These are phyloP conservation scores for Psophia crepitans DNA, from an alignment of 2,113 vertebrate species.

Conservation along the genomic window DNA sequence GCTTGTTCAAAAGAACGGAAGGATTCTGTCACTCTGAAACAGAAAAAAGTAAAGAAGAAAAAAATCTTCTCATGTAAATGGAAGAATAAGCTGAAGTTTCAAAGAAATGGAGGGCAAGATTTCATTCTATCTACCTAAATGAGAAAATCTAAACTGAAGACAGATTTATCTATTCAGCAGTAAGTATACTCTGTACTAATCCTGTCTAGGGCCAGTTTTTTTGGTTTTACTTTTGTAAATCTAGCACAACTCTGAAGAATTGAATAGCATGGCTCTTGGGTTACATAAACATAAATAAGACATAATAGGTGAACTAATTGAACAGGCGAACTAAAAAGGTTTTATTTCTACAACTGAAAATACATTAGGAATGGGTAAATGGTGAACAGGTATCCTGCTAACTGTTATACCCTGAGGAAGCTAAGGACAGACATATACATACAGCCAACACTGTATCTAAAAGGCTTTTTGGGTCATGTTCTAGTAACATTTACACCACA, in stretches of 20 bases:
- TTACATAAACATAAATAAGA: background rate
- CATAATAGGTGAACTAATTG: background rate
- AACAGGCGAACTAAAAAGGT: background rate
- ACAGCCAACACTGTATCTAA: background rate
- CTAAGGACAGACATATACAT: background rate
- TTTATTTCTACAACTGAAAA: background rate
- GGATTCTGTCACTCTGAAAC: background rate
- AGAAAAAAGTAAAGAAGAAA: background rate
- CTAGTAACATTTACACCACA: background rate
- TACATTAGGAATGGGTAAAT: background rate
- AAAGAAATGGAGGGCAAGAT: background rate
- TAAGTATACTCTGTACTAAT: background rate
- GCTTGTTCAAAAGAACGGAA: background rate
- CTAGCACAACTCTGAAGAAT: background rate
- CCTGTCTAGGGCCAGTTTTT: background rate
- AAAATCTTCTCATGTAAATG: background rate
- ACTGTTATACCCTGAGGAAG: background rate
- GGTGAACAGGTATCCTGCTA: background rate
- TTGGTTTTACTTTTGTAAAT: background rate
- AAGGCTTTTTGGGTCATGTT: background rate
- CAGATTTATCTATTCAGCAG: background rate
- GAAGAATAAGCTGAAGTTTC: background rate
- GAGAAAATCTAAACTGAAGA: background rate
- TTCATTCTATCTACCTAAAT: background rate
- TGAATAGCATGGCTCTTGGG: background rate